phyloP scores from a whole-genome alignment of 30 jellyfish, hydroid and myxozoan genomes.

The Morbakka virulenta region DNA sequence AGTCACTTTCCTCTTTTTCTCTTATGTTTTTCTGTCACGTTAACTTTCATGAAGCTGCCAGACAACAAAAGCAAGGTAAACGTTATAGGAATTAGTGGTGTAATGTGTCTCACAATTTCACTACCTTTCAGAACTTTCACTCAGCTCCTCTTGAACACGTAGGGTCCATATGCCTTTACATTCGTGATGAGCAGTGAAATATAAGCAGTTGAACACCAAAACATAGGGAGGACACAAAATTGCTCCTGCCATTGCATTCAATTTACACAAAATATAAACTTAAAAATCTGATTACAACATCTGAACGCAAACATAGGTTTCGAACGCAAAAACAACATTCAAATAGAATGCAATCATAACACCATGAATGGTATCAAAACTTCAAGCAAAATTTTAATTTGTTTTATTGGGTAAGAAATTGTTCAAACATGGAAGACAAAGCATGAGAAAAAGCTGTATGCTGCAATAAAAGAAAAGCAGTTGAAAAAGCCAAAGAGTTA shows the following conservation, averaged over 20 bases:
- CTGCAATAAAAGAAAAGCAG: neutral
- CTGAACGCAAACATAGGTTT: neutral
- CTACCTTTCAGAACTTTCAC: no score
- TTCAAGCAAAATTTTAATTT: no score
- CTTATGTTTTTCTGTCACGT: no score
- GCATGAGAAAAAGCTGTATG: neutral
- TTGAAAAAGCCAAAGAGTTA: neutral
- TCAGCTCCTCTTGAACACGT: neutral
- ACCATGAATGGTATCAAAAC: neutral
- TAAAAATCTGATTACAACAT: neutral
- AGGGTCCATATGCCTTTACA: neutral
- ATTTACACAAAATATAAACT: neutral
- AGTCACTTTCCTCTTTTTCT: no score
- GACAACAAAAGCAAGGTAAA: no score
- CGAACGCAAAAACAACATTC: neutral
- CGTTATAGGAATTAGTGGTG: no score
- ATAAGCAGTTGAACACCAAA: neutral
- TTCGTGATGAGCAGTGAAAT: neutral
- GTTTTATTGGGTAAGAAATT: neutral
- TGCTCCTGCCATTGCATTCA: neutral
- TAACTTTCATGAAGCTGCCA: no score
- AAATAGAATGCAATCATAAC: neutral
- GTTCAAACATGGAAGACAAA: neutral
- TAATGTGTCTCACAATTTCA: no score
- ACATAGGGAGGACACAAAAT: neutral